phyloP scores from a whole-genome alignment of 2,888 invertebrate species.

The Pseudococcus longispinus region DNA sequence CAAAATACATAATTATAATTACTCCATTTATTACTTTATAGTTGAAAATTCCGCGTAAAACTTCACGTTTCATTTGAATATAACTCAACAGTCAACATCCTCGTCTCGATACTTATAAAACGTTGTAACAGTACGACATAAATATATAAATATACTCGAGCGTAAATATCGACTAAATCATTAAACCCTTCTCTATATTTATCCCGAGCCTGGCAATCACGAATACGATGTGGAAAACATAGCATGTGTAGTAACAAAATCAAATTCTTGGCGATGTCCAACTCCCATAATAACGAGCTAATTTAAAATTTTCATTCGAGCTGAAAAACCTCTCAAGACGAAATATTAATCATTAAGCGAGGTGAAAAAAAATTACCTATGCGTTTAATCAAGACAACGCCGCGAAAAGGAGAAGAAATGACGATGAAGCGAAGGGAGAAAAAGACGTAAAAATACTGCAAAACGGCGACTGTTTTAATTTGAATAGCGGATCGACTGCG shows the following conservation, averaged over 20 bases:
- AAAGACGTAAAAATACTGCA: neutral
- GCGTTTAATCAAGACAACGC: neutral
- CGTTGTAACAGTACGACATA: neutral
- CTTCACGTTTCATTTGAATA: neutral
- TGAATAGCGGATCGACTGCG: neutral
- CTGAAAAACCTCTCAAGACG: neutral
- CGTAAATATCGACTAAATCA: conserved; percentile 20
- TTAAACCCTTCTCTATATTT: neutral
- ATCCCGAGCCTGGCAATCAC: neutral
- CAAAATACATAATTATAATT: too few species aligned
- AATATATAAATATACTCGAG: neutral
- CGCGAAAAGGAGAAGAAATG: neutral
- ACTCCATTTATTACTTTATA: neutral
- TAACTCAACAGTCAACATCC: neutral
- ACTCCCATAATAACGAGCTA: neutral
- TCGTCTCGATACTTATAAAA: neutral
- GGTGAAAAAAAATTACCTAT: neutral
- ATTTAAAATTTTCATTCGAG: neutral
- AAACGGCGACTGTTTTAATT: neutral
- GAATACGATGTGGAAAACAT: neutral
- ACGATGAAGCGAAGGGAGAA: neutral
- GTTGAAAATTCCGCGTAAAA: neutral
- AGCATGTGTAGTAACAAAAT: neutral
- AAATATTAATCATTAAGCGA: conserved; percentile 15
- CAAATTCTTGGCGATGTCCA: conserved; percentile 28